These are phyloP conservation scores for Lasioglossum calceatum DNA, from an alignment of 2,888 invertebrate genomes.

Conservation along the genomic window DNA sequence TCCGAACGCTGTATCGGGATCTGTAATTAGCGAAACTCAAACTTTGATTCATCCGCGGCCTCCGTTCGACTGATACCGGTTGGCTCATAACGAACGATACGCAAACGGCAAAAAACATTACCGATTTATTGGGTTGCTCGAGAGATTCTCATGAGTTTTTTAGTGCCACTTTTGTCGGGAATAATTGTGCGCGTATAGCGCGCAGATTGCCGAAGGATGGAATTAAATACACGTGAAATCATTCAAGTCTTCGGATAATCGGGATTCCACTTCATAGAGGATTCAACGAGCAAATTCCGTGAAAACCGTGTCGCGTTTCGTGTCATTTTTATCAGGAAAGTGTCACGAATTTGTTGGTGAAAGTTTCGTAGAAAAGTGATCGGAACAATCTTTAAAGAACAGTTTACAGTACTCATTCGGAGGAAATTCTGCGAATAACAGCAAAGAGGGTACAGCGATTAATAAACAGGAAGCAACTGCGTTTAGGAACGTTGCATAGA, in stretches of 20 bases:
- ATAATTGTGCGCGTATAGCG: not conserved
- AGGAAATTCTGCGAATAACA: not conserved
- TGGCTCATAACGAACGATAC: slow-evolving; percentile 29
- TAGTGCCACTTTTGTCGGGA: not conserved
- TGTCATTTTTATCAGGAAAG: not conserved
- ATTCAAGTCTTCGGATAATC: not conserved
- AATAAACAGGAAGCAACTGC: not conserved
- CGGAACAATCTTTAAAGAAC: not conserved
- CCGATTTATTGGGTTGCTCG: slow-evolving; percentile 18
- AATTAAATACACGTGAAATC: not conserved
- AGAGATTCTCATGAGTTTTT: not conserved
- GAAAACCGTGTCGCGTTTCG: not conserved
- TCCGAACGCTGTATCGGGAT: slow-evolving; percentile 38
- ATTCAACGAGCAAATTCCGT: not conserved
- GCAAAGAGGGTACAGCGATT: not conserved
- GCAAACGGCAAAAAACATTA: not conserved
- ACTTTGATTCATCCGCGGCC: slow-evolving; percentile 46
- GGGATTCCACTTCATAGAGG: not conserved
- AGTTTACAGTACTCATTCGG: too few species aligned
- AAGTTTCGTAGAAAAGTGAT: not conserved
- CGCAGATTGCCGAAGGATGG: not conserved
- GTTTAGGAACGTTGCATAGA: not conserved
- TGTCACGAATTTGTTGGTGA: not conserved
- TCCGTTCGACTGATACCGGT: slow-evolving; percentile 8
- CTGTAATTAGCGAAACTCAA: slow-evolving; percentile 56